A percentile compares a stretch with the other conserved stretches of the same genome.
Evolutionary conservation across 2,797 vertebrate species (phyloP).

Genomic region (Labeo calbasu): DNA sequence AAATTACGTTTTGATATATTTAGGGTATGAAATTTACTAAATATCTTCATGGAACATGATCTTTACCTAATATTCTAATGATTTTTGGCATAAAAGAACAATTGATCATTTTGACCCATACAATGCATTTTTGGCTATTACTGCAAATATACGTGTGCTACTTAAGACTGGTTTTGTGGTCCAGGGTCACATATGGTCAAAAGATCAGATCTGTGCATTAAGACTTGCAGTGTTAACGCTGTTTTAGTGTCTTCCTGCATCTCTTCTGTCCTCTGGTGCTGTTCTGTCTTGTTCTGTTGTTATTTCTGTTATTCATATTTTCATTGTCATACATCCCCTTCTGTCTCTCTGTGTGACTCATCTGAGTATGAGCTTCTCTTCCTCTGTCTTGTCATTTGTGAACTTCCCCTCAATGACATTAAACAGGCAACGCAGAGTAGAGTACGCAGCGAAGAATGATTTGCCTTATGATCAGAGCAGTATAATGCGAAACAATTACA

Average conservation of each 20-base stretch:
- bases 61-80: too few relatives aligned
- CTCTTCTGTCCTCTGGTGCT: not conserved
- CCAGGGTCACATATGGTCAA: too few relatives aligned
- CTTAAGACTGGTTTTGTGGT: too few relatives aligned
- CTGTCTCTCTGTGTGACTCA: not conserved
- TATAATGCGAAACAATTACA: conserved; percentile 19
- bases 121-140: too few relatives aligned
- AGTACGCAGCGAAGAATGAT: conserved; percentile 10
- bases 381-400: conserved; percentile 14
- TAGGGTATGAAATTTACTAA: too few relatives aligned
- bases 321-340: not conserved
- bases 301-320: not conserved
- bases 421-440: not conserved
- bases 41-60: too few relatives aligned
- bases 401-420: conserved; percentile 30
- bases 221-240: too few relatives aligned
- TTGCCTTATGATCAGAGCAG: conserved; percentile 27
- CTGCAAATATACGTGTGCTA: too few relatives aligned
- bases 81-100: too few relatives aligned
- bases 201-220: too few relatives aligned
- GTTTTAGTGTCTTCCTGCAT: not conserved
- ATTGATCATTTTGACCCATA: too few relatives aligned
- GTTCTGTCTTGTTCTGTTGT: not conserved
- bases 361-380: conserved; percentile 19
- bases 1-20: too few relatives aligned